phyloP scores from a whole-genome alignment of 2,888 invertebrate genomes.

The Lasioglossum marginatum region DNA sequence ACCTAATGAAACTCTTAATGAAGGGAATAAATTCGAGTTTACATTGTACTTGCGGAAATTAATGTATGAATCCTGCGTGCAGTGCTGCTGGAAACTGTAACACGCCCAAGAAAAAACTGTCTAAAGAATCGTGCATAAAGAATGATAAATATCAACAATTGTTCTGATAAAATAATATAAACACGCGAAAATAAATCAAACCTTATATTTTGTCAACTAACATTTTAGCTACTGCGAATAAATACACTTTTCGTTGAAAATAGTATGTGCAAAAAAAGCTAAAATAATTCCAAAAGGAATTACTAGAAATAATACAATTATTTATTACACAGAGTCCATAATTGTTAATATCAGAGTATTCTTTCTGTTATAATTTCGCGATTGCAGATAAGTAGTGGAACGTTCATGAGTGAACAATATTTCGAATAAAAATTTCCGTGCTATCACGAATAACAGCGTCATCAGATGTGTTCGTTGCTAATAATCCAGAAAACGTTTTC shows the following conservation, averaged over 20 bases:
- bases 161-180: background rate
- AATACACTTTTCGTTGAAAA: no score
- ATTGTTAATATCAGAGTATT: no score
- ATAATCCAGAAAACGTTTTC: background rate
- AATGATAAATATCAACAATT: background rate
- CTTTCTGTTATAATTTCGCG: no score
- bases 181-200: background rate
- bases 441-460: background rate
- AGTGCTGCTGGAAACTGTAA: background rate
- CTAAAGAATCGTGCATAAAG: background rate
- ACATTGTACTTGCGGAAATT: background rate
- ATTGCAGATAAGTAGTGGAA: no score
- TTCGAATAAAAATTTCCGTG: background rate
- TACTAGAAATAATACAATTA: background rate
- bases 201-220: background rate
- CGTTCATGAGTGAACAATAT: background rate
- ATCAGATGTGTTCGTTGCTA: background rate
- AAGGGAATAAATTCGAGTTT: conserved; percentile 7
- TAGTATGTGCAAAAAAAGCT: no score
- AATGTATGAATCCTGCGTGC: background rate
- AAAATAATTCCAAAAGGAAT: no score
- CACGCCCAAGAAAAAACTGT: background rate
- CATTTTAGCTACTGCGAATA: no score
- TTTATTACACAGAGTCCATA: no score
- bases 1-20: background rate